Conservation (phyloP, 92 coral and sea anemone species). For the Epizoanthus ramosus region DNA sequence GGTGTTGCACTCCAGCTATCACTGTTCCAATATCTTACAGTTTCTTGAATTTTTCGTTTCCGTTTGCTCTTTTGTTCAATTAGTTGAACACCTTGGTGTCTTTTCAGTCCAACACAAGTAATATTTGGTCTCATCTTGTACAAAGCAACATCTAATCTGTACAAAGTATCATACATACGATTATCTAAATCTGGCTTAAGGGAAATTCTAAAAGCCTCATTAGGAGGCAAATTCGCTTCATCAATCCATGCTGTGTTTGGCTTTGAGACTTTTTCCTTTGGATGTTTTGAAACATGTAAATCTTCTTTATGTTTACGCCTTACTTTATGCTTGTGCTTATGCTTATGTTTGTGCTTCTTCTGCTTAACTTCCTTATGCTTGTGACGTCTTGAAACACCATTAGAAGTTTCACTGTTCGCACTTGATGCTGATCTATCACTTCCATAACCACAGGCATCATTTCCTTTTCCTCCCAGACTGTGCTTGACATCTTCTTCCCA, state of each 20-base stretch:
- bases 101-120: constrained; percentile 77
- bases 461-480: not conserved
- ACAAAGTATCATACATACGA: constrained; percentile 76
- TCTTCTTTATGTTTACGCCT: constrained; percentile 8
- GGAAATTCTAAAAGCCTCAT: constrained; percentile 86
- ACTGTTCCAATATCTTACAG: constrained; percentile 60
- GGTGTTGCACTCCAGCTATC: constrained; percentile 15
- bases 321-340: constrained; percentile 61
- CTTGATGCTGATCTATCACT: constrained; percentile 22
- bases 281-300: constrained; percentile 4
- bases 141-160: constrained; percentile 86
- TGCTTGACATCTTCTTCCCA: not conserved
- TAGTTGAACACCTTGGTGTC: constrained; percentile 59
- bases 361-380: constrained; percentile 41
- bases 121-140: constrained; percentile 69
- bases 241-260: constrained; percentile 96
- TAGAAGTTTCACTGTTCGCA: not conserved
- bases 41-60: constrained; percentile 43
- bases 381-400: not conserved
- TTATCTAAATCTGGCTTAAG: constrained; percentile 85
- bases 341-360: constrained; percentile 72
- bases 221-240: constrained; percentile 70
- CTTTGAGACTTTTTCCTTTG: constrained; percentile 53
- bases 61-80: constrained; percentile 61
- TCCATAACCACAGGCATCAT: not conserved